phyloP scores from a whole-genome alignment of 2,888 invertebrate species.

The Drosophila bunnanda region DNA sequence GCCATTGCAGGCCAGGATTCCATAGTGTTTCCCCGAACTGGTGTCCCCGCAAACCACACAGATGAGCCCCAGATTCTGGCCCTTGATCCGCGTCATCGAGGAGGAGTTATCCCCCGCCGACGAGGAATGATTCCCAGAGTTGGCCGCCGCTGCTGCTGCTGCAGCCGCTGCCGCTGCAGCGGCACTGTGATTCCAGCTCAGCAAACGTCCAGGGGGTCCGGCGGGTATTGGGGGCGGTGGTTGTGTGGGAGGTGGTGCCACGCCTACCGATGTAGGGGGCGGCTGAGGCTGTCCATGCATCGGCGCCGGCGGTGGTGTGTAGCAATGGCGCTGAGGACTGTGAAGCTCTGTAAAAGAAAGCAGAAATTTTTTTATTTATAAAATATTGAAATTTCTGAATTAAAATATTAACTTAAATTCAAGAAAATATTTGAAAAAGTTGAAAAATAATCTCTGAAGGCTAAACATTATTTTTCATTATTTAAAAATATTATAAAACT shows the following conservation, averaged over 20 bases:
- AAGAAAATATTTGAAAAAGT: neutral
- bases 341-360: slow-evolving; percentile 77
- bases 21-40: slow-evolving; percentile 98
- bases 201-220: slow-evolving; percentile 72
- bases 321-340: slow-evolving; percentile 81
- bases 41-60: slow-evolving; percentile 99
- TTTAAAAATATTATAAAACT: too few relatives aligned
- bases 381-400: neutral
- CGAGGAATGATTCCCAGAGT: slow-evolving; percentile 62
- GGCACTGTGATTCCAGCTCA: slow-evolving; percentile 83
- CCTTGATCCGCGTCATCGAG: slow-evolving; percentile 82
- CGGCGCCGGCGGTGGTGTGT: slow-evolving; percentile 73
- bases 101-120: slow-evolving; percentile 43
- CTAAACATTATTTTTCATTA: too few relatives aligned
- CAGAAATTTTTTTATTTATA: neutral
- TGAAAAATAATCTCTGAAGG: neutral
- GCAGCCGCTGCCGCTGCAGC: slow-evolving; percentile 72
- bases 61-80: slow-evolving; percentile 90
- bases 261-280: slow-evolving; percentile 24
- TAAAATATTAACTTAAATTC: too few relatives aligned
- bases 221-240: slow-evolving; percentile 33
- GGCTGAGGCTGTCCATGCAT: slow-evolving; percentile 52
- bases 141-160: slow-evolving; percentile 64
- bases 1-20: slow-evolving; percentile 99
- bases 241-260: slow-evolving; percentile 20